Evolutionary conservation across 1,140 invertebrate genomes (phyloP).

Genomic region (Doryteuthis pealeii): DNA sequence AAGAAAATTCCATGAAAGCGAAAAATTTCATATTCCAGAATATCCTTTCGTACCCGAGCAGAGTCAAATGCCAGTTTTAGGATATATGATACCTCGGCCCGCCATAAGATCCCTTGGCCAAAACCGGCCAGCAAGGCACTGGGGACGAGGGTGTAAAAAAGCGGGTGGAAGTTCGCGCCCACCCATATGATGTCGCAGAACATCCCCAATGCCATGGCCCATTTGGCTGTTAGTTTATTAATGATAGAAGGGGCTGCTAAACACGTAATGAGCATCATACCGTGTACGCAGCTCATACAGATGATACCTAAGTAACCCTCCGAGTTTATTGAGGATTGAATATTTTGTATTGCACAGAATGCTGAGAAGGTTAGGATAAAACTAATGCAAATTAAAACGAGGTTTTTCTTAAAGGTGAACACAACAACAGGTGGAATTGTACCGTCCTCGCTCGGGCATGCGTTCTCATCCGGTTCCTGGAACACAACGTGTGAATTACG

Average conservation of each 20-base stretch:
- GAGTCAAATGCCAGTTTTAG: slow-evolving; percentile 55
- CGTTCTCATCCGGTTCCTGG: slow-evolving; percentile 16
- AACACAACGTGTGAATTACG: slow-evolving; percentile 11
- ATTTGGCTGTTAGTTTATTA: slow-evolving; percentile 54
- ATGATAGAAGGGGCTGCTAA: slow-evolving; percentile 52
- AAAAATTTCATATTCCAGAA: slow-evolving; percentile 52
- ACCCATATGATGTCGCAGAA: slow-evolving; percentile 55
- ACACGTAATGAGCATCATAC: slow-evolving; percentile 52
- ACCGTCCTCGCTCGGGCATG: slow-evolving; percentile 29
- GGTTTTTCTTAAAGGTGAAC: slow-evolving; percentile 52
- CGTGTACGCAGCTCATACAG: slow-evolving; percentile 51
- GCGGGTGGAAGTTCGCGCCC: slow-evolving; percentile 55
- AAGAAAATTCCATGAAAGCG: slow-evolving; percentile 58
- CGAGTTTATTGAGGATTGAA: slow-evolving; percentile 54
- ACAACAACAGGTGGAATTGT: slow-evolving; percentile 29
- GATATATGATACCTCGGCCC: slow-evolving; percentile 54
- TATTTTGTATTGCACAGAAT: slow-evolving; percentile 56
- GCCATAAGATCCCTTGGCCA: slow-evolving; percentile 57
- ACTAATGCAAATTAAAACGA: slow-evolving; percentile 53
- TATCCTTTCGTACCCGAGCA: slow-evolving; percentile 39
- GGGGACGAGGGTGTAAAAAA: slow-evolving; percentile 54
- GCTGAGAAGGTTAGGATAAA: slow-evolving; percentile 58
- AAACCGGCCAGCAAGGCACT: slow-evolving; percentile 54
- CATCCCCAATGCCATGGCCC: slow-evolving; percentile 53
- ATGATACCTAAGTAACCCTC: slow-evolving; percentile 49